Conservation (phyloP, 2,113 vertebrate species). For the Morone chrysops region DNA sequence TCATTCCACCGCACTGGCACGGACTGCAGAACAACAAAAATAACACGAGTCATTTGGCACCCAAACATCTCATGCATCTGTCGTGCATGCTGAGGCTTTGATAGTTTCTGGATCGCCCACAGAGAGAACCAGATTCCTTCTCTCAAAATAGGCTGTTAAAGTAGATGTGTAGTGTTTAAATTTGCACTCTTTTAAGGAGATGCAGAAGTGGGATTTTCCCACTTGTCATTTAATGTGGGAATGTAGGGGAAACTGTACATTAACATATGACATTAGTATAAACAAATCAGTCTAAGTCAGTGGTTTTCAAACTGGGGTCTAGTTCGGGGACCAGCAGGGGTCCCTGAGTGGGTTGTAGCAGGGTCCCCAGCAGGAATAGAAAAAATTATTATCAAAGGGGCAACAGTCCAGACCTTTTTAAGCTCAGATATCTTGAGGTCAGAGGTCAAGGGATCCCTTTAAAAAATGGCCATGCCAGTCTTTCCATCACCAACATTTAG, state of each 20-base stretch:
- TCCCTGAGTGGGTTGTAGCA: no score
- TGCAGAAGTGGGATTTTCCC: conserved; percentile 40
- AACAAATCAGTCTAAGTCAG: background rate
- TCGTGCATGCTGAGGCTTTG: conserved; percentile 62
- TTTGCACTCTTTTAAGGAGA: background rate
- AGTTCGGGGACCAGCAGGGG: no score
- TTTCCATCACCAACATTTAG: no score
- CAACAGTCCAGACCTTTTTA: no score
- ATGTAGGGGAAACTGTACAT: background rate
- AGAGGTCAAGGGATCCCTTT: no score
- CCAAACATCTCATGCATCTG: conserved; percentile 61
- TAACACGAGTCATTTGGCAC: conserved; percentile 63
- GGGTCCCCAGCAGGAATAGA: no score
- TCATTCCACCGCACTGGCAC: conserved; percentile 48
- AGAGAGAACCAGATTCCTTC: conserved; percentile 57
- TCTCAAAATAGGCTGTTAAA: conserved; percentile 70
- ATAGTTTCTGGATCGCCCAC: conserved; percentile 54
- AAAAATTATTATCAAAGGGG: no score
- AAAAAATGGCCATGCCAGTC: no score
- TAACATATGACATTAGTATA: conserved; percentile 28
- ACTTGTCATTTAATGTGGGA: conserved; percentile 33
- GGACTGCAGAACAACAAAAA: conserved; percentile 62
- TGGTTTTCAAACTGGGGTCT: no score
- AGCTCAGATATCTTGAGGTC: no score
- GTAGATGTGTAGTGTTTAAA: conserved; percentile 64